phyloP scores from a whole-genome alignment of 2,797 vertebrate genomes.

The Furcifer pardalis region DNA sequence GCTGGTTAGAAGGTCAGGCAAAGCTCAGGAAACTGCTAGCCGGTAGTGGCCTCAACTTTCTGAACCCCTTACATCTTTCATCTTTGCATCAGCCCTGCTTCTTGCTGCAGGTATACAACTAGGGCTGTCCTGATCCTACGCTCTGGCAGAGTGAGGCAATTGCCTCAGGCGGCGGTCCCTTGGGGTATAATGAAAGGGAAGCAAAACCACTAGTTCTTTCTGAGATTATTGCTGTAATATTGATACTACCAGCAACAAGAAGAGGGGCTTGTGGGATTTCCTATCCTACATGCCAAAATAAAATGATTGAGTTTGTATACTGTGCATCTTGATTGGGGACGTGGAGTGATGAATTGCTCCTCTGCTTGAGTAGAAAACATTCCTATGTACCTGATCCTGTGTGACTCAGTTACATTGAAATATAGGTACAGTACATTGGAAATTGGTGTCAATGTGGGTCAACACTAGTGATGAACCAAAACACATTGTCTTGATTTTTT shows the following conservation, averaged over 20 bases:
- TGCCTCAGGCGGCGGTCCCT: not conserved
- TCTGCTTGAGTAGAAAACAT: too few relatives aligned
- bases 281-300: not conserved
- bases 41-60: constrained; percentile 19
- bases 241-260: not conserved
- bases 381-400: not conserved
- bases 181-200: not conserved
- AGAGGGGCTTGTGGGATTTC: not conserved
- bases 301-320: not conserved
- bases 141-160: not conserved
- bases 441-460: not conserved
- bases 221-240: not conserved
- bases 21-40: constrained; percentile 13
- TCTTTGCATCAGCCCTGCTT: not conserved
- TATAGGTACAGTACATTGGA: not conserved
- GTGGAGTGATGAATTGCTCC: not conserved
- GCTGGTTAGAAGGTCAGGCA: constrained; percentile 7
- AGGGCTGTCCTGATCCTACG: not conserved
- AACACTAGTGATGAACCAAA: not conserved
- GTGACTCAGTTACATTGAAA: not conserved
- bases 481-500: not conserved
- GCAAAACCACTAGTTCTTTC: not conserved
- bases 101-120: not conserved
- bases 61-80: constrained; percentile 10
- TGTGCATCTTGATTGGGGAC: not conserved